A percentile compares a stretch with the other conserved stretches of the same genome.
These are phyloP conservation scores for Arrhamphus sclerolepis DNA, from an alignment of 2,797 vertebrate species.

Conservation along the genomic window DNA sequence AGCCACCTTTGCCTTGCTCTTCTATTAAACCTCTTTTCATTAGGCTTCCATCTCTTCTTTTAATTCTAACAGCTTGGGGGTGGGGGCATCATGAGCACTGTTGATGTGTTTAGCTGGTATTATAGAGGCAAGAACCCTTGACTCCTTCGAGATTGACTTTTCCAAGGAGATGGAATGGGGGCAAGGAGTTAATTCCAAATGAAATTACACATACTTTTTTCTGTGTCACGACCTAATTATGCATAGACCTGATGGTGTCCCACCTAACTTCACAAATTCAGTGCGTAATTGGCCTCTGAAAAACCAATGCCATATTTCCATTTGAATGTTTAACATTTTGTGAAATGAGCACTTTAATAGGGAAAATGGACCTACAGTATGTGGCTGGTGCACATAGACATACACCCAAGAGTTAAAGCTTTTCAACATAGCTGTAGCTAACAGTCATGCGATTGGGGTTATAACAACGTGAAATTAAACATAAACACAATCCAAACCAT, in stretches of 20 bases:
- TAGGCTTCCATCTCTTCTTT: conserved; percentile 76
- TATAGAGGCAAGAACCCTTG: conserved; percentile 66
- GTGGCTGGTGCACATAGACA: no score
- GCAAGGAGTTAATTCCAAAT: conserved; percentile 68
- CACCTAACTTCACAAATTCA: conserved; percentile 47
- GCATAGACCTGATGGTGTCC: conserved; percentile 40
- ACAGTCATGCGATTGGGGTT: no score
- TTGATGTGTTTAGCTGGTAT: conserved; percentile 78
- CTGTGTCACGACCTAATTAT: conserved; percentile 62
- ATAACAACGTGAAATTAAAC: no score
- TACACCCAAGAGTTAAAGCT: no score
- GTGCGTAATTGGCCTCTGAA: conserved; percentile 15
- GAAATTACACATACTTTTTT: conserved; percentile 70
- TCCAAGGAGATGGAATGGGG: conserved; percentile 64
- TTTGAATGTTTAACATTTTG: conserved; percentile 17
- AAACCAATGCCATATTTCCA: conserved; percentile 21
- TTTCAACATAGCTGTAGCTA: no score
- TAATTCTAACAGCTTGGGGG: conserved; percentile 58
- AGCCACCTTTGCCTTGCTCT: conserved; percentile 74
- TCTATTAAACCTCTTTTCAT: conserved; percentile 82
- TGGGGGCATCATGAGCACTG: conserved; percentile 54
- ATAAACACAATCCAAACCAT: no score
- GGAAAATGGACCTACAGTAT: neutral
- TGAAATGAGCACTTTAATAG: conserved; percentile 33
- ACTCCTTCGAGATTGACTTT: conserved; percentile 73